Evolutionary conservation across 2,797 vertebrate genomes (phyloP).

Genomic region (Hemitrygon akajei): DNA sequence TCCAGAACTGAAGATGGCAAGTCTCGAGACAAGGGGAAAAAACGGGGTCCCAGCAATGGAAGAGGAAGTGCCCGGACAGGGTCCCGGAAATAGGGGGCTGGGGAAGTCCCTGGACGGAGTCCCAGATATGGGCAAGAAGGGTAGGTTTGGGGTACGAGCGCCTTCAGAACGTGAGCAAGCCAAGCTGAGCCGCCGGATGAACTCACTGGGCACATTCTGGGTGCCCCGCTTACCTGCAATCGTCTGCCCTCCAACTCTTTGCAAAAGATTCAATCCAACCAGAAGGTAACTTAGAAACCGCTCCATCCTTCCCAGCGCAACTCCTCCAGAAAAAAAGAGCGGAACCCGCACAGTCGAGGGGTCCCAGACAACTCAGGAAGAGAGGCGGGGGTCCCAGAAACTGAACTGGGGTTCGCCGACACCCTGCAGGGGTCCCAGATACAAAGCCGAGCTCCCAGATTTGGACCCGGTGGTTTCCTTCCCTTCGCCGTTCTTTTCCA

Average conservation of each 20-base stretch:
- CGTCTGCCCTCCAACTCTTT: conserved; percentile 8
- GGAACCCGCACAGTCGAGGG: no score
- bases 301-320: not conserved
- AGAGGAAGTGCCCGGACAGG: not conserved
- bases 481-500: not conserved
- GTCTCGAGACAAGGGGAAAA: not conserved
- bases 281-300: not conserved
- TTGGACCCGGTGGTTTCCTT: not conserved
- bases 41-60: not conserved
- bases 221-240: not conserved
- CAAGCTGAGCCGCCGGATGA: not conserved
- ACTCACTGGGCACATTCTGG: not conserved
- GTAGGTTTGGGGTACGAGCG: no score
- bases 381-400: no score
- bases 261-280: not conserved
- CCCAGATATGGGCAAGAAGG: not conserved
- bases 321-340: not conserved
- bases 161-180: no score
- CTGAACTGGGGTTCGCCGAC: no score
- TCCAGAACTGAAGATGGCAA: not conserved
- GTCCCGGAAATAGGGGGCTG: not conserved
- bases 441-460: not conserved
- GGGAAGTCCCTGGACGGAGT: not conserved
- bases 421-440: no score
- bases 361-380: no score